Percentiles rank a stretch among this genome's conserved stretches.
Evolutionary conservation across 2,888 invertebrate species (phyloP).

Genomic region (Hemicrepidius hirtus): DNA sequence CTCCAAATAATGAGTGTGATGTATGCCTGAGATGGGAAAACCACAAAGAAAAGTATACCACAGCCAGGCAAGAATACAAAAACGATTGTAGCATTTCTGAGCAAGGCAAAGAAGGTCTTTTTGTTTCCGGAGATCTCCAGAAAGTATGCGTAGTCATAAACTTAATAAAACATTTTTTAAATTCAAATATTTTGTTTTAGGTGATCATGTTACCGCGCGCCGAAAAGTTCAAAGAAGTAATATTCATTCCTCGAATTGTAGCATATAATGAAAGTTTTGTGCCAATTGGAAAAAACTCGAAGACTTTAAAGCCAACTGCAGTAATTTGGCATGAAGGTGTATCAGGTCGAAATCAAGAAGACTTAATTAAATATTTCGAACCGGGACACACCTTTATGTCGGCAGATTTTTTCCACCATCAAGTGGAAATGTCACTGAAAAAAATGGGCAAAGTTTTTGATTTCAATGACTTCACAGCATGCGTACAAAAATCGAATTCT

Average conservation of each 20-base stretch:
- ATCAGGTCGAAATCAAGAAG: constrained; percentile 32
- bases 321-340: constrained; percentile 51
- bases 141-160: constrained; percentile 16
- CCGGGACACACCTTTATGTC: constrained; percentile 62
- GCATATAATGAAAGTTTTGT: constrained; percentile 42
- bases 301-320: constrained; percentile 9
- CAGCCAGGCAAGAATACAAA: constrained; percentile 36
- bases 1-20: constrained; percentile 10
- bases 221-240: constrained; percentile 37
- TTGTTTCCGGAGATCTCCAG: constrained; percentile 38
- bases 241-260: constrained; percentile 36
- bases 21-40: constrained; percentile 26
- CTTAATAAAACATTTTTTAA: too few species aligned
- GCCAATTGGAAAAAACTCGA: constrained; percentile 20
- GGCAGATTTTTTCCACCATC: constrained; percentile 65
- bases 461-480: constrained; percentile 54
- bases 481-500: constrained; percentile 53
- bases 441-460: constrained; percentile 55
- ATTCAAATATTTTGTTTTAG: too few species aligned
- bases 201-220: constrained; percentile 37
- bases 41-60: constrained; percentile 25
- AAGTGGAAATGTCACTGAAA: constrained; percentile 60
- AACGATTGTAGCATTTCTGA: constrained; percentile 33
- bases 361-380: constrained; percentile 57
- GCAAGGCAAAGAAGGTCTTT: not conserved